Conservation (phyloP, 2,888 invertebrate species). For the Idaea biselata region DNA sequence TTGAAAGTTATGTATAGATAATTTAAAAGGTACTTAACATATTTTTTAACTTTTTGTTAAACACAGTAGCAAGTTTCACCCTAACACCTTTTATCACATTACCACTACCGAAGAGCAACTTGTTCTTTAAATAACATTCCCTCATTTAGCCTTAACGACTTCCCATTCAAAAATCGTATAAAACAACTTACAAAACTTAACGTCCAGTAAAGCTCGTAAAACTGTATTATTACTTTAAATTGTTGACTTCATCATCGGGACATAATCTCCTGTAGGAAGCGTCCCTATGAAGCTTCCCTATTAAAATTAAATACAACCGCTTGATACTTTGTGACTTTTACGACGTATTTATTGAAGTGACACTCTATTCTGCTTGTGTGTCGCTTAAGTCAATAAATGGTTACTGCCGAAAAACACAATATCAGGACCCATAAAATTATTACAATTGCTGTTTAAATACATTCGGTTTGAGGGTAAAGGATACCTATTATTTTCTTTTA, state of each 20-base stretch:
- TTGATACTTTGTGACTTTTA: constrained; percentile 21
- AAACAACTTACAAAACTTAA: neutral
- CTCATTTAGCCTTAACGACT: neutral
- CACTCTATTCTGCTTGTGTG: constrained; percentile 18
- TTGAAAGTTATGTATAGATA: no score
- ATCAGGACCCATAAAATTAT: constrained; percentile 27
- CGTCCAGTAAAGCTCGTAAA: neutral
- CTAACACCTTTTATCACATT: neutral
- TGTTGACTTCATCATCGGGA: neutral
- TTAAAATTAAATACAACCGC: constrained; percentile 20
- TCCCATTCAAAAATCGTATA: neutral
- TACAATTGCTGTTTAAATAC: constrained; percentile 9
- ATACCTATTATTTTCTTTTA: no score
- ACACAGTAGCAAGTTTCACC: neutral
- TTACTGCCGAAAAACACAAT: constrained; percentile 21
- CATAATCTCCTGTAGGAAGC: neutral
- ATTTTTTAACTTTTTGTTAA: neutral
- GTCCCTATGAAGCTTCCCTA: neutral
- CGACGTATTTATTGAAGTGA: constrained; percentile 27
- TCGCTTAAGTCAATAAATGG: constrained; percentile 21
- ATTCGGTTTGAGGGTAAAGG: no score
- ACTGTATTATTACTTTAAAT: neutral
- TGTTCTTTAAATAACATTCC: neutral
- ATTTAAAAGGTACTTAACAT: no score
- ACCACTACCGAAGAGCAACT: neutral